Evolutionary conservation across 2,797 vertebrate genomes (phyloP).

Genomic region (Varecia variegata): DNA sequence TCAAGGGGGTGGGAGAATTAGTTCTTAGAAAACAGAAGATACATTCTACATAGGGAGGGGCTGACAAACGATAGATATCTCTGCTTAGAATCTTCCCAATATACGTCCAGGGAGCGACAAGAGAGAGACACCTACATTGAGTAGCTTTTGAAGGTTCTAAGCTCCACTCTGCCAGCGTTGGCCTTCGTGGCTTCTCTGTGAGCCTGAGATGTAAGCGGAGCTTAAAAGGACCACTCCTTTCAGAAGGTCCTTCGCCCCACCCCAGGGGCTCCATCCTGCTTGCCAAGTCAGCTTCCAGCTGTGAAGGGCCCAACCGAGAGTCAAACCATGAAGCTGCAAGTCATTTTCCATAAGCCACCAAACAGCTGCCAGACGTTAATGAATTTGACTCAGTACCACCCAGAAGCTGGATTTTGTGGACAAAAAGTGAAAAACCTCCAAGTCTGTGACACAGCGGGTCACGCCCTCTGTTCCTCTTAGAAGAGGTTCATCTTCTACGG

Average conservation of each 20-base stretch:
- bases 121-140: not conserved
- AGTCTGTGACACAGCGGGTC: conserved; percentile 21
- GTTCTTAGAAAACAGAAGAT: not conserved
- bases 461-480: conserved; percentile 4
- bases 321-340: conserved; percentile 12
- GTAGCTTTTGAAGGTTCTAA: not conserved
- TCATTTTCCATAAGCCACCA: conserved; percentile 56
- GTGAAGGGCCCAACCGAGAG: conserved; percentile 22
- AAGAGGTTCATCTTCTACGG: not conserved
- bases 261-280: not conserved
- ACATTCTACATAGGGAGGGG: not conserved
- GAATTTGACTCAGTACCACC: conserved; percentile 65
- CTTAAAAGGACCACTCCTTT: not conserved
- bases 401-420: conserved; percentile 52
- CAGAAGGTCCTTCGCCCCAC: not conserved
- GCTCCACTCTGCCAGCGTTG: not conserved
- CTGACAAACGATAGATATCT: not conserved
- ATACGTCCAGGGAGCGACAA: not conserved
- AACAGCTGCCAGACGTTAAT: conserved; percentile 58
- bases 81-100: not conserved
- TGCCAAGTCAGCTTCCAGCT: conserved; percentile 30
- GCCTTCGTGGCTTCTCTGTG: not conserved
- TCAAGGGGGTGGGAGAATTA: not conserved
- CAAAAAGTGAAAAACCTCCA: conserved; percentile 35
- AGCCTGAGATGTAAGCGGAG: not conserved